A percentile compares a stretch with the other conserved stretches of the same genome.
Evolutionary conservation across 1,140 invertebrate genomes (phyloP).

Genomic region (Archivesica marissinica): DNA sequence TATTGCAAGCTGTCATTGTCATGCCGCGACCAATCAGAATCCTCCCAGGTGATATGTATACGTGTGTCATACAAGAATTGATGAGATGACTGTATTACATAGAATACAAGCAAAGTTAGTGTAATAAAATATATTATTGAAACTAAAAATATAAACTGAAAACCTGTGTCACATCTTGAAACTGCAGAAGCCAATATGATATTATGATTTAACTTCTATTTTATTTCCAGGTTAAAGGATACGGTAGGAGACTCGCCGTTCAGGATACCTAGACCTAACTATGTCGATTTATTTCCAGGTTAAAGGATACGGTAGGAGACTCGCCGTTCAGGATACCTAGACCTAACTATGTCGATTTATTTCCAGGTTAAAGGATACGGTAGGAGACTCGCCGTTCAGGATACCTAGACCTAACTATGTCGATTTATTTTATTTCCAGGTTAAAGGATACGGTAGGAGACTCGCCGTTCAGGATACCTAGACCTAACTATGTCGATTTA

Average conservation of each 20-base stretch:
- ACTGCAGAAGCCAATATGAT: no score
- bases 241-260: constrained; percentile 26
- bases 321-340: constrained; percentile 44
- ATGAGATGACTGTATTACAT: no score
- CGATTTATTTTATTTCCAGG: constrained; percentile 41
- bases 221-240: constrained; percentile 45
- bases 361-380: constrained; percentile 46
- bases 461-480: constrained; percentile 38
- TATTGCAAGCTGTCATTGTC: no score
- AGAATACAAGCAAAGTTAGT: no score
- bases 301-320: constrained; percentile 28
- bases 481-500: constrained; percentile 57
- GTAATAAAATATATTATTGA: no score
- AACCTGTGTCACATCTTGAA: no score
- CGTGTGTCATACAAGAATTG: no score
- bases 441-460: constrained; percentile 33
- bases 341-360: constrained; percentile 56
- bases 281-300: constrained; percentile 54
- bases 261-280: constrained; percentile 52
- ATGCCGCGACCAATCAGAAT: no score
- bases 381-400: constrained; percentile 27
- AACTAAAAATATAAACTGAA: no score
- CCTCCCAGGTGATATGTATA: no score
- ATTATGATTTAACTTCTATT: no score
- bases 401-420: constrained; percentile 58